Conservation (phyloP, 1,140 invertebrate genomes). For the Asbolus verrucosus region DNA sequence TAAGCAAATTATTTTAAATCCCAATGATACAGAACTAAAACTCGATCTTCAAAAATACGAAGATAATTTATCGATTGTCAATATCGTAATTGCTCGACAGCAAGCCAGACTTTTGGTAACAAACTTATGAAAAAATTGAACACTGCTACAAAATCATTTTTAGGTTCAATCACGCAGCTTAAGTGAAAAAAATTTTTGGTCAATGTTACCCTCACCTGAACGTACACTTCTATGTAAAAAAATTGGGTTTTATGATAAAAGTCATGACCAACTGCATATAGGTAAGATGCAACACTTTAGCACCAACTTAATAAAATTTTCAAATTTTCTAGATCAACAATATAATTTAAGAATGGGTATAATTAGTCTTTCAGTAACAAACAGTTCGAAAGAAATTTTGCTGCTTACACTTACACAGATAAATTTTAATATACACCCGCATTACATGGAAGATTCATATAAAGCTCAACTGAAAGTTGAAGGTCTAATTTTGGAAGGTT, state of each 20-base stretch:
- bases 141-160: constrained; percentile 29
- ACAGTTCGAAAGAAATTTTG: constrained; percentile 78
- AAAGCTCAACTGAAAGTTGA: constrained; percentile 69
- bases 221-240: constrained; percentile 74
- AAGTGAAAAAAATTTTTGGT: constrained; percentile 72
- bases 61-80: constrained; percentile 78
- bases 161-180: constrained; percentile 59
- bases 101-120: constrained; percentile 80
- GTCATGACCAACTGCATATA: constrained; percentile 14
- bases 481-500: constrained; percentile 83
- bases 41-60: constrained; percentile 81
- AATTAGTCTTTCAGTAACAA: constrained; percentile 77
- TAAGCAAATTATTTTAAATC: constrained; percentile 77
- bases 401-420: constrained; percentile 79
- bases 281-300: too few species aligned
- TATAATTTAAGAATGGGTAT: constrained; percentile 84
- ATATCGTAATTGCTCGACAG: constrained; percentile 83
- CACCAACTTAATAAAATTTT: too few species aligned
- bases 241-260: constrained; percentile 66
- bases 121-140: constrained; percentile 28
- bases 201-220: constrained; percentile 76
- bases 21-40: constrained; percentile 79
- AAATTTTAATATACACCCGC: constrained; percentile 55
- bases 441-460: constrained; percentile 55
- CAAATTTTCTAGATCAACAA: constrained; percentile 77